Conservation (phyloP, 1,140 invertebrate genomes). For the Magallana angulata region DNA sequence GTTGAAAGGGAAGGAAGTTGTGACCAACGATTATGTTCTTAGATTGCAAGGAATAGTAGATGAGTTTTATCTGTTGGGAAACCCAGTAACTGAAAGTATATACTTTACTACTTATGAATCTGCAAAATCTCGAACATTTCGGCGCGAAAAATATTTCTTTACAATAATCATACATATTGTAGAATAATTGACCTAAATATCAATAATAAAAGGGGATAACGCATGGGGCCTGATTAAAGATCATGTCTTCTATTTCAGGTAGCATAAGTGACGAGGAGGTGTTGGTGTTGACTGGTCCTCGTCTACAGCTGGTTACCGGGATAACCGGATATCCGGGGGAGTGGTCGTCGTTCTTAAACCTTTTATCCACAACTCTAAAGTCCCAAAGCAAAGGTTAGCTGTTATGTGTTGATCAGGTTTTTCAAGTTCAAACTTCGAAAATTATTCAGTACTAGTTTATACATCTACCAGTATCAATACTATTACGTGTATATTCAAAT, state of each 20-base stretch:
- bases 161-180: too few relatives aligned
- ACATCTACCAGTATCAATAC: too few relatives aligned
- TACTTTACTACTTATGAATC: too few relatives aligned
- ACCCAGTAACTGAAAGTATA: neutral
- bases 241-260: neutral
- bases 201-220: too few relatives aligned
- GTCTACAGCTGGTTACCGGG: neutral
- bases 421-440: too few relatives aligned
- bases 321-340: neutral
- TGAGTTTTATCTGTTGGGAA: neutral
- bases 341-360: neutral
- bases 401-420: too few relatives aligned
- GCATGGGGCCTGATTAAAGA: too few relatives aligned
- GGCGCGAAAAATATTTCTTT: too few relatives aligned
- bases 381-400: neutral
- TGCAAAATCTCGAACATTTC: too few relatives aligned
- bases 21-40: neutral
- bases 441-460: too few relatives aligned
- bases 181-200: too few relatives aligned
- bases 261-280: neutral
- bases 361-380: neutral
- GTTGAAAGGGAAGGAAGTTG: neutral
- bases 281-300: neutral
- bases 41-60: neutral
- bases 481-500: too few relatives aligned